Base-by-base conservation (phyloP, 2,797 vertebrate species). In the Syngnathus acus region DNA sequence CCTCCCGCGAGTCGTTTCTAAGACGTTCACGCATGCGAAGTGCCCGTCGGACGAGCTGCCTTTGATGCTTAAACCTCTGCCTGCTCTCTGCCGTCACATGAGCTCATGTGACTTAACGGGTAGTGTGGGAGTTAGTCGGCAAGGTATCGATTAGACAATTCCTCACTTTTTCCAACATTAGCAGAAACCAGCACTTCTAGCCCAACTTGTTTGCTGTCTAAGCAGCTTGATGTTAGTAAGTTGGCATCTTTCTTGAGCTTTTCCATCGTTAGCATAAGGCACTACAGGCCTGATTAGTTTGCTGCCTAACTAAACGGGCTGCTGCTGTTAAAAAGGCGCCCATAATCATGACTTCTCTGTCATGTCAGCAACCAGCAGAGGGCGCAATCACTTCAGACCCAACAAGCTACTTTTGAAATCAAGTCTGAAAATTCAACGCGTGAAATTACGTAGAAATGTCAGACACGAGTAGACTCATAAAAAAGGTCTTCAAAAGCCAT, bases 371-470 rank as follows among this genome's bases (percentile, higher is more conserved):
- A 17, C 16, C 45, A 47, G 45, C 45, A 47, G 5, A 17, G 45
- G 45, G 14, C 45, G 5, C 45, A 47, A 16, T 0, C 5, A 17
- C 13, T 47, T 47, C 9, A 47, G 45, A 47, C 16, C 16, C 45
- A 17, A 47, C 45, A 48, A 19, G 17, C 13, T 50, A 19, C 47
- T 50, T 17, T 50, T 17, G 17, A 50, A 47, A 16, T 17, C 3
- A 47, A 50, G 47, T 50, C 17, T 17, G 11, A 26, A 26, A 55
- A 14, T 55, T 55, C 54, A 32, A 1, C 5, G 11, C 5, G 9
- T 5, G 10, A 55, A 55, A 66, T 76, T 75, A 61, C 59, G 57
- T 54, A 54, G 66, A 54, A 39, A 23, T 39, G 19, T 43, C 16
- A 32, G 32, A 55, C 7, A 13, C 32, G 54, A 32, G 23, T 13